Evolutionary conservation across 2,888 invertebrate genomes (phyloP), one percentile per base, ranked within the genome.

Genomic region (Drosophila greeni): DNA sequence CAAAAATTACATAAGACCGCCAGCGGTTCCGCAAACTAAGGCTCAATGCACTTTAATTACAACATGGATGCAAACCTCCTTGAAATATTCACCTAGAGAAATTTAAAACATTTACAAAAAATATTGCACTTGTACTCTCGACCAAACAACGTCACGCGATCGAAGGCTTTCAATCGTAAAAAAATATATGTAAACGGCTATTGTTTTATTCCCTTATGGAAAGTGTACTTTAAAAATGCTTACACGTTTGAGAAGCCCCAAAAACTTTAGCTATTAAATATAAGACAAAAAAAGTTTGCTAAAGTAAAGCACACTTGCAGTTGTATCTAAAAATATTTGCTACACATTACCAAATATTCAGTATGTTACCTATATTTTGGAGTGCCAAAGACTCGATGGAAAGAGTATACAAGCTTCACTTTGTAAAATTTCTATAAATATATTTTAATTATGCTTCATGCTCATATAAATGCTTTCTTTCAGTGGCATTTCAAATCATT

Each of bases 71-170:
- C 18, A 45, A 23, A 34, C 57, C 43, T 37, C 20, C 37, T 24
- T 56, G 37, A 47, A 57, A 60, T 57, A 60, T 60, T 60, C 59
- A 60, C 59, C 59, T 60, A 60, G 23, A 60, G 59, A 60, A 60
- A 60, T 60, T 60, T 57, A 12, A 60, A 60, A 58, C 59, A 60
- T 60, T 60, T 57, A 47, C 11, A 45, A 57, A 45, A 57, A 39
- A 39, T 45, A 58, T 31, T 59, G 57, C 59, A 18, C 34, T 58
- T 55, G 34, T 29, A 42, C 59, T 29, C 23, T 29, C 31, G 14
- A 31, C 11, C 43, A 42, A 43, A 18, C 23, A 18, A 5, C 12
- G 20, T 26, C 61, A 62, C 61, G 61, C 61, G 42, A 62, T 42
- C 61, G 24, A 31, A 40, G 20, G 42, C 61, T 51, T 61, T 62